Percentiles rank a stretch among this genome's conserved stretches.
Conservation (phyloP, 2,888 invertebrate genomes). For the Drosophila cognata region DNA sequence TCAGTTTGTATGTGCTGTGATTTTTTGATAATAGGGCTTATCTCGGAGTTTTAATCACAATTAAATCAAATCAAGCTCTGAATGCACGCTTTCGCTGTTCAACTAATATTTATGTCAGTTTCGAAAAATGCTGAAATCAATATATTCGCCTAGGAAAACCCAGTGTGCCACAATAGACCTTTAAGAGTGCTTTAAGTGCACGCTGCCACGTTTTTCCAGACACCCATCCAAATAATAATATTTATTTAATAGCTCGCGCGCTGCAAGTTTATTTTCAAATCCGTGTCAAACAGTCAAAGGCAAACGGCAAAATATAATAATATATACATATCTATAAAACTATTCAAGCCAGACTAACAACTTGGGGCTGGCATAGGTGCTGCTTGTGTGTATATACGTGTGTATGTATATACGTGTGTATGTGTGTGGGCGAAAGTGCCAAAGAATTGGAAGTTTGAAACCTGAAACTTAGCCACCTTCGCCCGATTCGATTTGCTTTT, state of each 20-base stretch:
- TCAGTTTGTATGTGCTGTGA: background rate
- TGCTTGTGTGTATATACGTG: background rate
- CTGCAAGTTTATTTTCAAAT: conserved; percentile 59
- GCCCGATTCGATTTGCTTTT: conserved; percentile 57
- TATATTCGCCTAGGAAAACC: conserved; percentile 3
- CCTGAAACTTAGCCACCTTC: conserved; percentile 44
- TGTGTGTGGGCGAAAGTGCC: conserved; percentile 42
- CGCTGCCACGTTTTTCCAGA: conserved; percentile 46
- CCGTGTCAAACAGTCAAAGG: conserved; percentile 66
- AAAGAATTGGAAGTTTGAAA: conserved; percentile 53
- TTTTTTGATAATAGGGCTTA: background rate
- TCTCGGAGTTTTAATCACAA: background rate
- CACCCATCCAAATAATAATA: conserved; percentile 33
- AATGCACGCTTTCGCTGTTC: background rate
- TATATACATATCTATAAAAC: conserved; percentile 51
- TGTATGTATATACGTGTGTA: background rate
- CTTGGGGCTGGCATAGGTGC: background rate
- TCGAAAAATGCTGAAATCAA: conserved; percentile 6
- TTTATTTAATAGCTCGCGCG: conserved; percentile 50
- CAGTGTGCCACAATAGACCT: conserved; percentile 16
- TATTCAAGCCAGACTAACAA: conserved; percentile 39
- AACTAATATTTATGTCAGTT: background rate
- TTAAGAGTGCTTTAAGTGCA: conserved; percentile 63
- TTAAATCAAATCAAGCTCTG: background rate
- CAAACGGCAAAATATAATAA: conserved; percentile 50